Evolutionary conservation across 1,140 invertebrate genomes (phyloP), one percentile per base, ranked within the genome.

Genomic region (Centruroides sculpturatus): DNA sequence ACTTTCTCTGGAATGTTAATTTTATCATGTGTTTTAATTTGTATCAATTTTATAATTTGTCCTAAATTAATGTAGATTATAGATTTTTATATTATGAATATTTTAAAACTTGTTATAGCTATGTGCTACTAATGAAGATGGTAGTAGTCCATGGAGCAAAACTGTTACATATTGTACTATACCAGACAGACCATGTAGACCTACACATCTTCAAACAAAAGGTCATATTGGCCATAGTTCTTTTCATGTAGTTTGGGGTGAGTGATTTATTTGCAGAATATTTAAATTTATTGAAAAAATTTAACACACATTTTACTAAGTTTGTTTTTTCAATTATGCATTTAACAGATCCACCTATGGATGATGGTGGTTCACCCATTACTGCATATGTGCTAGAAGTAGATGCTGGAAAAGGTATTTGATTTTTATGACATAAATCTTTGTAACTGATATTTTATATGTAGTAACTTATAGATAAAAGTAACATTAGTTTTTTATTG

Each of bases 111-210:
- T 55, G 53, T 59, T 60, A 5, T 78, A 88, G 71, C 74, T 92
- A 62, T 78, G 81, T 62, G 83, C 85, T 35, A 81, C 83, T 66
- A 92, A 90, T 71, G 83, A 86, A 57, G 87, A 88, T 63, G 89
- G 89, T 1, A 73, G 77, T 52, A 87, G 87, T 23, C 81, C 82
- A 12, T 92, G 86, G 86, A 91, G 87, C 10, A 81, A 86, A 9
- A 81, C 86, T 69, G 84, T 89, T 1, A 76, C 76, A 49, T 87
- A 83, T 68, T 77, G 78, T 54, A 93, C 90, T 3, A 73, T 82
- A 34, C 84, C 89, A 3, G 88, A 87, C 66, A 73, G 80, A 55
- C 88, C 89, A 1, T 76, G 76, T 0, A 74, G 82, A n/a, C 89
- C 89, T 6, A 78, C 82, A 3, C 82, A 86, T 66, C 86, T 86